These are phyloP conservation scores for Thecocarcelia acutangulata DNA, from an alignment of 2,888 invertebrate genomes.

Conservation along the genomic window DNA sequence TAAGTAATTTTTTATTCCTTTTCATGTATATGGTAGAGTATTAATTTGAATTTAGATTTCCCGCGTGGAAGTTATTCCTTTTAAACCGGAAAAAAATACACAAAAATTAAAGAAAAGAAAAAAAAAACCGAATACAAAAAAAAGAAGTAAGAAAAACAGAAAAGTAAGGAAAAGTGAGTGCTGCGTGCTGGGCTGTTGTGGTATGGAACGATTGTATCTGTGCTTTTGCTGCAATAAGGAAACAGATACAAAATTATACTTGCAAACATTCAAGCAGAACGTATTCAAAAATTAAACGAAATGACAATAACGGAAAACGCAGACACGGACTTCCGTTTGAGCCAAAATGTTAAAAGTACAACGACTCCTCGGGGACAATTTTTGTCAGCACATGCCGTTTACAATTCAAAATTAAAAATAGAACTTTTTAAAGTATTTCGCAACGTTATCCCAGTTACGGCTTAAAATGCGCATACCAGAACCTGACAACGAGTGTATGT, in stretches of 20 bases:
- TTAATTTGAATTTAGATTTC: conserved; percentile 70
- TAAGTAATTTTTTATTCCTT: conserved; percentile 59
- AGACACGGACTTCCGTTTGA: conserved; percentile 69
- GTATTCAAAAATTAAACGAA: conserved; percentile 65
- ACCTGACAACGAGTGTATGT: not conserved
- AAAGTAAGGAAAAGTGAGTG: conserved; percentile 24
- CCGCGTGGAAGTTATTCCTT: conserved; percentile 64
- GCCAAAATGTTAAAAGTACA: conserved; percentile 68
- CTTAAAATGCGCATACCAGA: conserved; percentile 24
- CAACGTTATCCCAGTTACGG: conserved; percentile 57
- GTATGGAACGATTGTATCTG: conserved; percentile 39
- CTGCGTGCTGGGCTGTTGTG: conserved; percentile 55
- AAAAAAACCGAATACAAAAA: too few species aligned
- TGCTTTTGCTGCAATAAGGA: conserved; percentile 43
- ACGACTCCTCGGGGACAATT: conserved; percentile 68
- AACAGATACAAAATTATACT: not conserved
- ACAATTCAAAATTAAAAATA: conserved; percentile 47
- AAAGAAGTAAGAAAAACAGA: not conserved
- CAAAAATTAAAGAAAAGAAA: conserved; percentile 13
- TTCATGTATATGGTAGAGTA: conserved; percentile 30
- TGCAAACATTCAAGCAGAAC: conserved; percentile 22
- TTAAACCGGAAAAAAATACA: conserved; percentile 6
- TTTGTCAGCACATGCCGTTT: conserved; percentile 69
- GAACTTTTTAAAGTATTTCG: conserved; percentile 54
- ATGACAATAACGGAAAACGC: conserved; percentile 69